These are phyloP conservation scores for Rallus limicola DNA, from an alignment of 2,113 vertebrate species.

Conservation along the genomic window DNA sequence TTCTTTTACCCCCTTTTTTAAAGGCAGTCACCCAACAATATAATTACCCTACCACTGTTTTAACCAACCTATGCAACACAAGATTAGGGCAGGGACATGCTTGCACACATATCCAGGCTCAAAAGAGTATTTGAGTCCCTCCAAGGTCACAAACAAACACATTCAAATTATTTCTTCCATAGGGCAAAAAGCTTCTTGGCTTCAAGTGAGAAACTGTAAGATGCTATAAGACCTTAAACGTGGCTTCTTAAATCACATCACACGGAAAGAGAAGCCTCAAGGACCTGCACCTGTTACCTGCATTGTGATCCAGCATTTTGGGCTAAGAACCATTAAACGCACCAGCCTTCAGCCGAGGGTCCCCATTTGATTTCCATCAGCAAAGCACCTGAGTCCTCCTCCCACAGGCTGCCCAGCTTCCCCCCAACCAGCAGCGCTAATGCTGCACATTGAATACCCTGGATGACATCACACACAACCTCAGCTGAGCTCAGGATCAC, in stretches of 20 bases:
- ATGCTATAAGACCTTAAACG: not conserved
- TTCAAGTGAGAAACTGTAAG: not conserved
- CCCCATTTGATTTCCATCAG: not conserved
- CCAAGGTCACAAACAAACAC: not conserved
- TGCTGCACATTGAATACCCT: not conserved
- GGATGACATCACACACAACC: not conserved
- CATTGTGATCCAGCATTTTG: not conserved
- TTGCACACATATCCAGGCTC: no score
- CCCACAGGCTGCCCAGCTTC: not conserved
- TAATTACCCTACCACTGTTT: not conserved
- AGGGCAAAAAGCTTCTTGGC: not conserved
- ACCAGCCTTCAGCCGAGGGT: not conserved
- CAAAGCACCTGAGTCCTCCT: not conserved
- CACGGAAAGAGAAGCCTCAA: not conserved
- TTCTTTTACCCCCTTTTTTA: not conserved
- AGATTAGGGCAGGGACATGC: not conserved
- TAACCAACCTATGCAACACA: not conserved
- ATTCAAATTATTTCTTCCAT: not conserved
- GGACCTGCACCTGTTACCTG: not conserved
- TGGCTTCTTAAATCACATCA: not conserved
- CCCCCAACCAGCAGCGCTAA: not conserved
- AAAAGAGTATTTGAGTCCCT: not conserved
- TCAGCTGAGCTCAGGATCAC: not conserved
- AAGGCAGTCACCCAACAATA: not conserved
- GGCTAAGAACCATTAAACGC: not conserved